Base-by-base conservation (phyloP, 2,797 vertebrate genomes). In the Adelosebastes latens region DNA sequence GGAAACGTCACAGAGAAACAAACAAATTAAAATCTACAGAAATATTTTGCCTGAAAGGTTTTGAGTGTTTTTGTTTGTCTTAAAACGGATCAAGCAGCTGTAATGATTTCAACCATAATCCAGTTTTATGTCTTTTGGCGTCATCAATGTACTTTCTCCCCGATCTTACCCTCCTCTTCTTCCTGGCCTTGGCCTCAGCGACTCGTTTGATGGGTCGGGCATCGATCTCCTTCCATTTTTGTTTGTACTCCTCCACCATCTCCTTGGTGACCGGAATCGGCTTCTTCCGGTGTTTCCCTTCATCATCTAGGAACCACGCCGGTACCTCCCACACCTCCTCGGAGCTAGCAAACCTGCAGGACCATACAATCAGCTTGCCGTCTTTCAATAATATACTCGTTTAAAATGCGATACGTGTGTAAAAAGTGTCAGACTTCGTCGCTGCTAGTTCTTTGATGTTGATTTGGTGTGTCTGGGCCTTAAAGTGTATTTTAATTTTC, bases 161-260 rank as follows among this genome's bases (percentile, higher is more conserved):
- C 2, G 8, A n/a, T 71, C 85, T 79, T 86, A 98, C 97, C 95
- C 97, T 95, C 56, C 95, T 95, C 92, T 98, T 98, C 95, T 99
- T 99, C 80, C 97, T 96, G 84, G 98, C 98, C 59, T 98, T 99
- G 68, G 98, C 98, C 92, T 99, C 98, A 0, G 98, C 98, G 78
- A 99, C 96, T 65, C 96, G 96, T 91, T 98, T 99, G 89, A 99
- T 99, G 63, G 98, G 98, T 9, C 98, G 96, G 4, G 98, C 97
- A 0, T 99, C 97, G 69, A 99, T 98, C 85, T 99, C 97, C 27
- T 91, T 96, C 97, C 98, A 99, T 80, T 97, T 97, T 87, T 97
- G 95, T 83, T 97, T 97, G 86, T 96, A 99, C 20, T 97, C 96
- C 46, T 98, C 98, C 4, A 98, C 97, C 32, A 96, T 97, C 83